A percentile compares a stretch with the other conserved stretches of the same genome.
These are phyloP conservation scores for Hydropsyche betteni DNA, from an alignment of 2,888 invertebrate genomes.

Conservation along the genomic window DNA sequence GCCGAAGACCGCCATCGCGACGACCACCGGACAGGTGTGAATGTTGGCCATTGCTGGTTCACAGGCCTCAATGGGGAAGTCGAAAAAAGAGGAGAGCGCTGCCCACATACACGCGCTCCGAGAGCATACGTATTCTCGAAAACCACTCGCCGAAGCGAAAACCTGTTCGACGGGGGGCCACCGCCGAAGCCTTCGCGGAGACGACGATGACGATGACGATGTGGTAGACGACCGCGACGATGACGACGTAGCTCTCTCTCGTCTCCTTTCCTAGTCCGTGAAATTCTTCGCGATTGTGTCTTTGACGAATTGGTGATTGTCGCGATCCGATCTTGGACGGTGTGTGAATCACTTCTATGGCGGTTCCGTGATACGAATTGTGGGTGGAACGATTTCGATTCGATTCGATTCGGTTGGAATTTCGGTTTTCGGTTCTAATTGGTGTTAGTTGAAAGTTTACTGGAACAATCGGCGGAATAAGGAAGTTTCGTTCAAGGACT, in stretches of 20 bases:
- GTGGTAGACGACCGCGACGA: background rate
- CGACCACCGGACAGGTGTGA: constrained; percentile 29
- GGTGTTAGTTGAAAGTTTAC: too few species aligned
- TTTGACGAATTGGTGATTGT: too few species aligned
- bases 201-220: constrained; percentile 3
- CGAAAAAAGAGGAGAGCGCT: constrained; percentile 37
- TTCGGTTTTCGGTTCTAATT: too few species aligned
- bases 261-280: too few species aligned
- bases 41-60: constrained; percentile 37
- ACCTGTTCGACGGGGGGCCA: constrained; percentile 37
- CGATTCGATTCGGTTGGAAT: too few species aligned
- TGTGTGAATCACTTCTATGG: too few species aligned
- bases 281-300: too few species aligned
- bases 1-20: background rate
- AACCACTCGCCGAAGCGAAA: constrained; percentile 37
- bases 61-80: constrained; percentile 39
- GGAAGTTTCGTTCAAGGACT: too few species aligned
- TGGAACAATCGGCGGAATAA: too few species aligned
- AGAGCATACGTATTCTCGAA: constrained; percentile 7
- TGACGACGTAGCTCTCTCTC: background rate
- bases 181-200: constrained; percentile 14
- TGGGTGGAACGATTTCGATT: too few species aligned
- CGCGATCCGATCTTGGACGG: too few species aligned
- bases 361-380: too few species aligned
- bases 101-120: constrained; percentile 33